Percentiles rank a stretch among this genome's conserved stretches.
phyloP scores from a whole-genome alignment of 2,797 vertebrate species.

The Saguinus oedipus region DNA sequence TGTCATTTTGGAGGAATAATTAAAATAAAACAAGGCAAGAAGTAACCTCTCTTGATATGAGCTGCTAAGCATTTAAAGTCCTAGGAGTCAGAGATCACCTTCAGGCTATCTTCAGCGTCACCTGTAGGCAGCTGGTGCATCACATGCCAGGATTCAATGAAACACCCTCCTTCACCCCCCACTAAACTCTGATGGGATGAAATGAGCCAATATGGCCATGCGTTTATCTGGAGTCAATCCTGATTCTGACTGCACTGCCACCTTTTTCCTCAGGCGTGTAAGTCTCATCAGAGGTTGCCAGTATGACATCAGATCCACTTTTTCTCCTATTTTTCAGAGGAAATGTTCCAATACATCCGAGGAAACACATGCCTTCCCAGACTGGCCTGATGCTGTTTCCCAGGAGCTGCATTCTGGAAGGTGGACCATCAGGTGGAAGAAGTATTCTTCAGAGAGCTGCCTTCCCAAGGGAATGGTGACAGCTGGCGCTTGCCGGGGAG shows the following conservation, averaged over 20 bases:
- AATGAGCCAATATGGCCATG: accelerated
- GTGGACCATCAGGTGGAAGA: slow-evolving; percentile 73
- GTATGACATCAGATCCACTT: no score
- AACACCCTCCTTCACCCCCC: not conserved
- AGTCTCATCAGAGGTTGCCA: not conserved
- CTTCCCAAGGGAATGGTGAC: slow-evolving; percentile 80
- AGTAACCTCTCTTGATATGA: not conserved
- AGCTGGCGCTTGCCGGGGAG: slow-evolving; percentile 85
- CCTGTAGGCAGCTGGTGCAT: no score
- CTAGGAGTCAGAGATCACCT: no score
- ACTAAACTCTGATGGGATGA: not conserved
- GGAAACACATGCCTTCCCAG: not conserved
- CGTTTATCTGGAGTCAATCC: accelerated
- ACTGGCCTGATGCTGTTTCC: not conserved
- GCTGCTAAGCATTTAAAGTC: not conserved
- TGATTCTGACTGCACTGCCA: accelerated
- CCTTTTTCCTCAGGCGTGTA: not conserved
- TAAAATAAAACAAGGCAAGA: not conserved
- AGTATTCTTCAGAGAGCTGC: slow-evolving; percentile 72
- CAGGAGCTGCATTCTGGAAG: slow-evolving; percentile 1
- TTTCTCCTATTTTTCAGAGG: not conserved
- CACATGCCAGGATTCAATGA: accelerated
- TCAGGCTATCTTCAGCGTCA: not conserved
- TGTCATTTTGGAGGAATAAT: not conserved
- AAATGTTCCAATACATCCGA: not conserved